Conservation (phyloP, 2,797 vertebrate species). For the Pangasius sanitwongsei region DNA sequence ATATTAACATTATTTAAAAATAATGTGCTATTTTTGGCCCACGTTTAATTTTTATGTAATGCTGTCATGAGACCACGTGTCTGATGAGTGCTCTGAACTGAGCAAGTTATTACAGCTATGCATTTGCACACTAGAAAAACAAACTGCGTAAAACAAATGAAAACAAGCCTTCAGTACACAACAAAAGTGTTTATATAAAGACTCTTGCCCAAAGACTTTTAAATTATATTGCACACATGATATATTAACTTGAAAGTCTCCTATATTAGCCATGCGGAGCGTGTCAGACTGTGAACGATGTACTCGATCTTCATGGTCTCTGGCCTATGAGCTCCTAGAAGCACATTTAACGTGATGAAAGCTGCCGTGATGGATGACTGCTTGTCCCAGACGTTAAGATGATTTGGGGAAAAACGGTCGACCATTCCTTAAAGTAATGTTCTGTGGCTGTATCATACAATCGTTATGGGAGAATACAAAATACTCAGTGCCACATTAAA, state of each 20-base stretch:
- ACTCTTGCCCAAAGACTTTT: not conserved
- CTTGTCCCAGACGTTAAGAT: not conserved
- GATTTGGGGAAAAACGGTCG: not conserved
- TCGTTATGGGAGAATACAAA: constrained; percentile 12
- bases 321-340: not conserved
- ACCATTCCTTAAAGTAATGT: constrained; percentile 9
- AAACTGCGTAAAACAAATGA: not conserved
- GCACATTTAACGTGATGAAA: constrained; percentile 17
- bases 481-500: not conserved
- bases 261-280: not conserved
- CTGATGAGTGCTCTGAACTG: not conserved
- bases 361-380: constrained; percentile 12
- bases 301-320: constrained; percentile 9
- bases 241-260: not conserved
- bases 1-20: not conserved
- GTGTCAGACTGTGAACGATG: constrained; percentile 8
- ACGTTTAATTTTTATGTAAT: not conserved
- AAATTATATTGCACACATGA: not conserved
- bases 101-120: not conserved
- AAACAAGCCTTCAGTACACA: not conserved
- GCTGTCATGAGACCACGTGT: not conserved
- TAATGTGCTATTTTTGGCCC: not conserved
- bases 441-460: not conserved
- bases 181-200: not conserved
- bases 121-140: not conserved